Percentiles rank a stretch among this genome's conserved stretches.
These are phyloP conservation scores for Hypomesus transpacificus DNA, from an alignment of 2,113 vertebrate genomes.

Conservation along the genomic window DNA sequence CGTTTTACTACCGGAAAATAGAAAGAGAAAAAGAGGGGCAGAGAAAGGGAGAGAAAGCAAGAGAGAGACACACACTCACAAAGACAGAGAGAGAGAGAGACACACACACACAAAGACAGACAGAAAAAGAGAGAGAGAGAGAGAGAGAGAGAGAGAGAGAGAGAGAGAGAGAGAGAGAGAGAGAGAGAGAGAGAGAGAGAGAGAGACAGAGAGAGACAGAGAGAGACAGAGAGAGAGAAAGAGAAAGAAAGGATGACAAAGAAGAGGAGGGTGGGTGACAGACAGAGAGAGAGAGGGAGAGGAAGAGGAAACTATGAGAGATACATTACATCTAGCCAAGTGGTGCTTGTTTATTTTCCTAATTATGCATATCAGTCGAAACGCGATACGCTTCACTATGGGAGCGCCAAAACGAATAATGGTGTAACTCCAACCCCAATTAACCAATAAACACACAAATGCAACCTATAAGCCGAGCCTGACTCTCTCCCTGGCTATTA, in stretches of 20 bases:
- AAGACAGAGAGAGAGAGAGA: too few relatives aligned
- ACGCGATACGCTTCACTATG: constrained; percentile 46
- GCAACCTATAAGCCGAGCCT: constrained; percentile 15
- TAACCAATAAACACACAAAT: constrained; percentile 64
- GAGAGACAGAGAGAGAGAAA: neutral
- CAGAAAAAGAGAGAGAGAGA: neutral
- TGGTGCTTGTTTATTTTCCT: constrained; percentile 59
- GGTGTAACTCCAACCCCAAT: constrained; percentile 62
- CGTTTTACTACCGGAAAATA: constrained; percentile 28
- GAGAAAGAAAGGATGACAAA: neutral
- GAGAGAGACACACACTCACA: constrained; percentile 3
- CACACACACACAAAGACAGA: too few relatives aligned
- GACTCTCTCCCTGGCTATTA: constrained; percentile 4
- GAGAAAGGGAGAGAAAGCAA: neutral
- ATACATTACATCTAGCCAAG: constrained; percentile 48
- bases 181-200: neutral
- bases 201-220: neutral
- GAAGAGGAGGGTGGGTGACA: neutral
- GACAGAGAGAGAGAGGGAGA: constrained; percentile 1
- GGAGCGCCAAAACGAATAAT: constrained; percentile 66
- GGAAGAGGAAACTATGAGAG: constrained; percentile 40
- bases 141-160: neutral
- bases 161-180: neutral
- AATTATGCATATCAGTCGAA: constrained; percentile 66
- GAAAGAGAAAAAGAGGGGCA: neutral